Percentiles rank a stretch among this genome's conserved stretches.
Evolutionary conservation across 2,797 vertebrate species (phyloP).

Genomic region (Cossypha polioptera): DNA sequence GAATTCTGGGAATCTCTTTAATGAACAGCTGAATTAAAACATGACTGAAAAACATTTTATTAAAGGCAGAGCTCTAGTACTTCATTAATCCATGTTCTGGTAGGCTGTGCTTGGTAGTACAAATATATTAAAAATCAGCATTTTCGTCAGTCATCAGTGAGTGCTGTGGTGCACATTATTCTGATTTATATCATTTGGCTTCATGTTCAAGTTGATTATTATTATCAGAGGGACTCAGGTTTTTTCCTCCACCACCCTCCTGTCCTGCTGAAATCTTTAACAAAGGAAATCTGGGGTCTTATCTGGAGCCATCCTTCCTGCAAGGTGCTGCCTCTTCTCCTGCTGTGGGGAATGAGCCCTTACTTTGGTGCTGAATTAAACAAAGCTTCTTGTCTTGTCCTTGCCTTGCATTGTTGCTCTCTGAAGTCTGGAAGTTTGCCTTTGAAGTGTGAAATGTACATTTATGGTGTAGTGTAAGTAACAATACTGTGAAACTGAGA

Average conservation of each 20-base stretch:
- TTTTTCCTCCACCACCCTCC: not conserved
- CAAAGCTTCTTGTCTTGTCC: not conserved
- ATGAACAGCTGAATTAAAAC: slow-evolving; percentile 13
- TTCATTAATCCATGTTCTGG: not conserved
- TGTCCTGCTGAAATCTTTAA: not conserved
- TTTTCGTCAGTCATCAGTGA: not conserved
- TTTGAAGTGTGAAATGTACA: not conserved
- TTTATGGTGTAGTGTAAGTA: not conserved
- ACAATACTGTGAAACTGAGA: not conserved
- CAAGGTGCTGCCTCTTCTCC: not conserved
- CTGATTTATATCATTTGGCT: not conserved
- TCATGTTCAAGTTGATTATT: not conserved
- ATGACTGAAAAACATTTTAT: not conserved
- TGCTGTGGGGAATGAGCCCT: not conserved
- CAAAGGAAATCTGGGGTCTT: not conserved
- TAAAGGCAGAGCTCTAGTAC: not conserved
- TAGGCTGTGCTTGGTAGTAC: not conserved
- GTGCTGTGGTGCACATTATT: not conserved
- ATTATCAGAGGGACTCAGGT: not conserved
- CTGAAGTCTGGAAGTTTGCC: not conserved
- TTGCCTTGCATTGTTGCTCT: not conserved
- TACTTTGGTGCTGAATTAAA: not conserved
- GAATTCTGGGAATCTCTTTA: slow-evolving; percentile 10
- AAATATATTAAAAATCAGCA: not conserved
- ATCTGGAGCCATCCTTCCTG: not conserved